These are phyloP conservation scores for Eilema caniola DNA, from an alignment of 2,888 invertebrate genomes.

Conservation along the genomic window DNA sequence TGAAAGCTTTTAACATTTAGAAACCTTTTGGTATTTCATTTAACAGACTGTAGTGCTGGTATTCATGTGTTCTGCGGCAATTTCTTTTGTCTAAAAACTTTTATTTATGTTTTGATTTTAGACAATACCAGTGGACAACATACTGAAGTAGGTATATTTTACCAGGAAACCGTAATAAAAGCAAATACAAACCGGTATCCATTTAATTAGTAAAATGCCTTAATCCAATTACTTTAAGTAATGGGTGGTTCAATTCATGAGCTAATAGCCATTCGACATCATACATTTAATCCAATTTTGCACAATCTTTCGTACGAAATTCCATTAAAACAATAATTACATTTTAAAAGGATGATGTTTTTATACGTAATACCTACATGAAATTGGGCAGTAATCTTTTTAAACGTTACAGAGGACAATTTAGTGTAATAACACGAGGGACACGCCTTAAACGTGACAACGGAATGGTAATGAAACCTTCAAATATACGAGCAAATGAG, in stretches of 20 bases:
- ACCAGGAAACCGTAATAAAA: background rate
- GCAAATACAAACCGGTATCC: background rate
- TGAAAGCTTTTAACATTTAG: constrained; percentile 41
- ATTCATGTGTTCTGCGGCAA: no score
- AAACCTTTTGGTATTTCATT: constrained; percentile 43
- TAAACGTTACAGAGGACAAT: constrained; percentile 61
- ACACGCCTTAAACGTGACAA: constrained; percentile 64
- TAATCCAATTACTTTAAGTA: constrained; percentile 15
- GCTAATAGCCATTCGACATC: background rate
- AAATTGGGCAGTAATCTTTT: constrained; percentile 43
- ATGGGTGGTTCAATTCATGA: constrained; percentile 3
- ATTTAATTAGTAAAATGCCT: constrained; percentile 11
- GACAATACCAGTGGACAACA: background rate
- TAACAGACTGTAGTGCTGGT: constrained; percentile 30
- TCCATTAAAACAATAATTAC: constrained; percentile 17
- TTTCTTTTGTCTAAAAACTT: constrained; percentile 22
- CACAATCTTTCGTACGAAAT: constrained; percentile 9
- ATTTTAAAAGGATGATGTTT: constrained; percentile 13
- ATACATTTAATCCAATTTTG: constrained; percentile 10
- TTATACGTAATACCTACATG: constrained; percentile 7
- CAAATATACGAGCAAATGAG: constrained; percentile 53
- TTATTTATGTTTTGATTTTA: background rate
- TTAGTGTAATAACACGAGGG: constrained; percentile 68
- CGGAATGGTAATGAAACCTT: constrained; percentile 59
- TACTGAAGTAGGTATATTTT: background rate